Evolutionary conservation across 2,113 vertebrate species (phyloP), one percentile per base, ranked within the genome.

Genomic region (Anarhynchus alexandrinus): DNA sequence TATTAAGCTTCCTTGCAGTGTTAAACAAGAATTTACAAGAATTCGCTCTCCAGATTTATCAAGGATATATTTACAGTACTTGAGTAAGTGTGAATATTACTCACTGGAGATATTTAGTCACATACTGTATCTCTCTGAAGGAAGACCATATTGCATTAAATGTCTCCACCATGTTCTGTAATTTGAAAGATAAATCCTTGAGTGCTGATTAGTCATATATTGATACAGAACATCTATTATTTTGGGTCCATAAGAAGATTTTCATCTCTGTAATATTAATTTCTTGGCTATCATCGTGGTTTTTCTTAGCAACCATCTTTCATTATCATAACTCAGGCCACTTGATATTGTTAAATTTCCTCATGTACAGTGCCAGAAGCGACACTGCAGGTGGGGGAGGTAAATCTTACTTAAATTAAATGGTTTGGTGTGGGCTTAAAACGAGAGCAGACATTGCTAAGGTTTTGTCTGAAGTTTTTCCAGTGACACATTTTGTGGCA

Each of bases 1-100:
- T 97, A 97, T 97, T 95, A 97, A 95, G 89, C 94, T 96, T 92
- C 86, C 92, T 97, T 92, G 84, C 89, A 97, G 94, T 92, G 96
- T 96, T 97, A 97, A 97, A 95, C 96, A 97, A 96, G 97, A 97
- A 96, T 96, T 97, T 97, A 95, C 93, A 94, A 97, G 94, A 97
- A 97, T 93, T 97, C 47, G 1, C 91, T 95, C 95, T 96, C 95
- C 96, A 97, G 94, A 96, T 96, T 96, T 97, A 96, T 96, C 94
- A 93, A 57, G 88, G 93, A 96, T 96, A 96, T 95, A 96, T 97
- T 96, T 96, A 96, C 95, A 96, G 94, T 96, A 93, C 93, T 96
- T 97, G 95, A 95, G 94, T 96, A 97, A 97, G 94, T 96, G 96
- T 96, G 96, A 97, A 96, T 97, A 97, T 97, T 97, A 96, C 94